Evolutionary conservation across 2,797 vertebrate genomes (phyloP), one percentile per base, ranked within the genome.

Genomic region (Tangara arthus): DNA sequence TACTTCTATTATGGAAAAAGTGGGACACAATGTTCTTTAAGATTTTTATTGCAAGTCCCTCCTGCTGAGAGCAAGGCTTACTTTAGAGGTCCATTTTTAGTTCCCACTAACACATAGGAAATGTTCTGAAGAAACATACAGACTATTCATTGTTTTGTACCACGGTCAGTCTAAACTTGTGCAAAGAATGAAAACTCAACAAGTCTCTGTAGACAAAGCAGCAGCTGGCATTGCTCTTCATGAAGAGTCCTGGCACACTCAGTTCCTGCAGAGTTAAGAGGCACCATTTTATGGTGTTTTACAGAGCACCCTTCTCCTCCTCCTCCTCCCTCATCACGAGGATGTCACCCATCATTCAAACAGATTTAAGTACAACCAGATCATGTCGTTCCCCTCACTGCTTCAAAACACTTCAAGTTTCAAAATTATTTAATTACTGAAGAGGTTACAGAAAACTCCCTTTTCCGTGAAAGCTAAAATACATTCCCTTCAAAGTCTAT

Each of bases 171-270:
- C 49, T 92, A 76, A 97, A 94, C 88, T 95, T 95, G 78, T 52
- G 73, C 69, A 94, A 92, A 95, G 88, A 97, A 97, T 84, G 95
- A 91, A 94, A 96, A 95, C 95, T 94, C 96, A 94, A 85, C 82
- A 95, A 90, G 90, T 83, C 61, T 80, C 61, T 8, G 11, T 2
- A 87, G 91, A 94, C 84, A 91, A 93, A 96, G 88, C 90, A 92
- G 96, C 97, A 97, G 95, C 96, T 97, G 96, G 81, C 92, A 89
- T 8, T 35, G 37, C 69, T 96, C 69, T 94, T 87, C 76, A 24
- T 44, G 56, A 82, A 87, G 78, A 87, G 68, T 82, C 89, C 69
- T 68, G 72, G 89, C 78, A 92, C 61, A 42, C 50, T 81, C 16
- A 3, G 66, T 61, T 93, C 77, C 87, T 0, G 3, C 84, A 66